A percentile compares a stretch with the other conserved stretches of the same genome.
These are phyloP conservation scores for Gobio gobio DNA, from an alignment of 2,113 vertebrate genomes.

Conservation along the genomic window DNA sequence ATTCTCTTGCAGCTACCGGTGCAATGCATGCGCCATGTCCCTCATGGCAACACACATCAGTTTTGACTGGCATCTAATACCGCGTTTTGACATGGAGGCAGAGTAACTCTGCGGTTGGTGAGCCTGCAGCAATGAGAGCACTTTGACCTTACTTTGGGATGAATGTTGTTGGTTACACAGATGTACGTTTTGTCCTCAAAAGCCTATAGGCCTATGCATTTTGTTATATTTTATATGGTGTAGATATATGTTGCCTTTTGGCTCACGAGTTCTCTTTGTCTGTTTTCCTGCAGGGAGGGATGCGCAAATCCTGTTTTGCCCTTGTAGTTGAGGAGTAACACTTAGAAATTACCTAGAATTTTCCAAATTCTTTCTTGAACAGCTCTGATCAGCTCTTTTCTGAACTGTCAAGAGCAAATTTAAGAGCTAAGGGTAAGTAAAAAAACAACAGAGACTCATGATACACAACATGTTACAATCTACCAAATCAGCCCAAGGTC, in stretches of 20 bases:
- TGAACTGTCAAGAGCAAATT: background rate
- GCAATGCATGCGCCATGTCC: background rate
- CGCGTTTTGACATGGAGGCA: constrained; percentile 46
- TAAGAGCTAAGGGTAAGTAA: background rate
- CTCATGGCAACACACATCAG: constrained; percentile 34
- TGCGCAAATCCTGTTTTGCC: background rate
- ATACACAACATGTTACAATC: background rate
- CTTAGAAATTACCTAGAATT: background rate
- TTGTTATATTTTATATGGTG: background rate
- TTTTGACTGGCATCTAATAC: constrained; percentile 39
- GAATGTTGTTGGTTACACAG: background rate
- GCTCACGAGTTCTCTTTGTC: background rate
- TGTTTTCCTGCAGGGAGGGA: background rate
- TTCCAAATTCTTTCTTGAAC: background rate
- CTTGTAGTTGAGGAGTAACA: background rate
- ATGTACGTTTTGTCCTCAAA: background rate
- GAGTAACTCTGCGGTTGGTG: constrained; percentile 26
- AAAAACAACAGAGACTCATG: background rate
- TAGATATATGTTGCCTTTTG: background rate
- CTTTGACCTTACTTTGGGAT: constrained; percentile 27
- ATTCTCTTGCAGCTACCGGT: constrained; percentile 10
- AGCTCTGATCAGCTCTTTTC: background rate
- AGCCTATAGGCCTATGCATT: background rate
- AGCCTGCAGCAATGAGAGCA: constrained; percentile 35
- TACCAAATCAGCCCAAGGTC: background rate